Evolutionary conservation across 2,113 vertebrate genomes (phyloP).

Genomic region (Pelmatolapia mariae): DNA sequence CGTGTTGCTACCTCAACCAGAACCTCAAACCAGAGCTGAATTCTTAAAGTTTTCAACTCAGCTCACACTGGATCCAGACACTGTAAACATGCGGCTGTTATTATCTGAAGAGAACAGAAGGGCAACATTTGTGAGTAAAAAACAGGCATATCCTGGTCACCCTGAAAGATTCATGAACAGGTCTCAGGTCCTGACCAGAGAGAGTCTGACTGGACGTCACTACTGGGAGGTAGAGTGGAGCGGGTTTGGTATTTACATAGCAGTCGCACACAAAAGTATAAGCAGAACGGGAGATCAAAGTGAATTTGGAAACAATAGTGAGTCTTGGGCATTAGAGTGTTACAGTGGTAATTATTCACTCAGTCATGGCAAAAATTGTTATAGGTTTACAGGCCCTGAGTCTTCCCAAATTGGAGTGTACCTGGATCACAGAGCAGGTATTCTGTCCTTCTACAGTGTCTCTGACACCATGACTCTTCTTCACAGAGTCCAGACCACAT

Average conservation of each 20-base stretch:
- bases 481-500: not conserved
- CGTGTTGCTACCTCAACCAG: not conserved
- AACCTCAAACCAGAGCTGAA: not conserved
- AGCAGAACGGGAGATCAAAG: fast-evolving
- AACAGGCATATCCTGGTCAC: too few relatives aligned
- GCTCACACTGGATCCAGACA: not conserved
- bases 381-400: fast-evolving
- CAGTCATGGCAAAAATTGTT: not conserved
- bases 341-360: not conserved
- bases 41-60: not conserved
- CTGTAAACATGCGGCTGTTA: fast-evolving
- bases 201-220: not conserved
- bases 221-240: not conserved
- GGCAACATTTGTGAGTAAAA: too few relatives aligned
- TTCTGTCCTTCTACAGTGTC: not conserved
- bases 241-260: fast-evolving
- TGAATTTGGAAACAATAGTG: too few relatives aligned
- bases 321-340: not conserved
- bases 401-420: not conserved
- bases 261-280: too few relatives aligned
- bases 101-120: not conserved
- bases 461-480: not conserved
- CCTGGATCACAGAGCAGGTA: not conserved
- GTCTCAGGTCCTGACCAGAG: not conserved
- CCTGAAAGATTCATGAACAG: too few relatives aligned